phyloP scores from a whole-genome alignment of 92 coral and sea anemone species.

The Actinostola sp. region DNA sequence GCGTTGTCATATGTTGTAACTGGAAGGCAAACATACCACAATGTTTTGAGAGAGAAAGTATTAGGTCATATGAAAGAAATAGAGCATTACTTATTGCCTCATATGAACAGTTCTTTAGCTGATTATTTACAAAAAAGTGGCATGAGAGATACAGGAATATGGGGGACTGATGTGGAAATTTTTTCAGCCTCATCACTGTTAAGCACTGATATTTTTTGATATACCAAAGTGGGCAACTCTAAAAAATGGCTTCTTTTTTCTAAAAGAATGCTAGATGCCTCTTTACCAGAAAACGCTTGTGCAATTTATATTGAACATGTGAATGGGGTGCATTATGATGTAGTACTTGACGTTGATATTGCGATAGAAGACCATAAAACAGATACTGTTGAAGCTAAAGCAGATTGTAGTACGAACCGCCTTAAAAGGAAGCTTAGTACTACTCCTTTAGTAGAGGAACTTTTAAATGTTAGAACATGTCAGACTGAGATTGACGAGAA shows the following conservation, averaged over 20 bases:
- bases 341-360: conserved; percentile 16
- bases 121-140: conserved; percentile 20
- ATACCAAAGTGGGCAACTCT: conserved; percentile 20
- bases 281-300: conserved; percentile 24
- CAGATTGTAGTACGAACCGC: not conserved
- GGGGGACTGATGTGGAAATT: conserved; percentile 55
- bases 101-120: conserved; percentile 22
- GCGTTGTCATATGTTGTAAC: conserved; percentile 62
- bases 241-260: conserved; percentile 46
- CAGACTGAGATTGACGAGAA: no score
- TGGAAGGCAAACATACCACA: conserved; percentile 42
- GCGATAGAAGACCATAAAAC: no score
- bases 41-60: conserved; percentile 27
- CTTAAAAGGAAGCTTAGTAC: not conserved
- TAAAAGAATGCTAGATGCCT: conserved; percentile 25
- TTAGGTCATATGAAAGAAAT: conserved; percentile 42
- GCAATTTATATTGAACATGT: conserved; percentile 50
- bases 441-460: no score
- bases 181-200: conserved; percentile 39
- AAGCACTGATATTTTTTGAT: conserved; percentile 36
- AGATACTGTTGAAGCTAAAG: not conserved
- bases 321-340: conserved; percentile 42
- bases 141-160: conserved; percentile 19
- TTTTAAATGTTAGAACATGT: no score
- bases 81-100: conserved; percentile 23